Conservation (phyloP, 2,113 vertebrate genomes). For the Thermophis baileyi region DNA sequence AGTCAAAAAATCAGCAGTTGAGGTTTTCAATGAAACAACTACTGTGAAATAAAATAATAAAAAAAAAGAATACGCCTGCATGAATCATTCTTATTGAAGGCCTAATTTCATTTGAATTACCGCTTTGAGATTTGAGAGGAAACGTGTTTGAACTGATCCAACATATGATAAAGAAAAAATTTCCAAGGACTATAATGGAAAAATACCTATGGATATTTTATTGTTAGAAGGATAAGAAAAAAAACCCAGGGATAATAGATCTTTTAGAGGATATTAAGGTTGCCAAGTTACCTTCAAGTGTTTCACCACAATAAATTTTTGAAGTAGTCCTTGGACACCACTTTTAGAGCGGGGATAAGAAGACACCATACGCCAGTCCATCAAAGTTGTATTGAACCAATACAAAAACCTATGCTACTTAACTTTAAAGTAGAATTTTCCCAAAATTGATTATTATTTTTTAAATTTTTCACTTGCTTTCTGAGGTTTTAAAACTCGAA, state of each 20-base stretch:
- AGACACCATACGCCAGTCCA: neutral
- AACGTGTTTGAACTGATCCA: neutral
- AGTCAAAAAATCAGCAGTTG: constrained; percentile 61
- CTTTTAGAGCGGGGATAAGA: neutral
- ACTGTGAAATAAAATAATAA: constrained; percentile 67
- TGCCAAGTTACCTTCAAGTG: neutral
- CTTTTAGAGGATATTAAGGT: neutral
- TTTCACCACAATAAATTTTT: neutral
- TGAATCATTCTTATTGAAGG: neutral
- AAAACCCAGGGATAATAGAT: neutral
- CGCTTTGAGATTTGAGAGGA: neutral
- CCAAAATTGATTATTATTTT: neutral
- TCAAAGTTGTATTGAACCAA: neutral
- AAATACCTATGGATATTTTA: neutral
- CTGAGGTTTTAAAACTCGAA: neutral
- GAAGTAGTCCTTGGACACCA: neutral
- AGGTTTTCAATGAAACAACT: constrained; percentile 64
- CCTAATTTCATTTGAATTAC: neutral
- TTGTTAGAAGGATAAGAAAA: neutral
- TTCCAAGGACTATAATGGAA: neutral
- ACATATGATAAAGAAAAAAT: neutral
- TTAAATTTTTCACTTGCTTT: neutral
- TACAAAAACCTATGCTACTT: neutral
- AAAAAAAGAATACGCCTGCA: constrained; percentile 56
- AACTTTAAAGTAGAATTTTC: neutral